Conservation (phyloP, 1,140 invertebrate genomes). For the Psix sp. region DNA sequence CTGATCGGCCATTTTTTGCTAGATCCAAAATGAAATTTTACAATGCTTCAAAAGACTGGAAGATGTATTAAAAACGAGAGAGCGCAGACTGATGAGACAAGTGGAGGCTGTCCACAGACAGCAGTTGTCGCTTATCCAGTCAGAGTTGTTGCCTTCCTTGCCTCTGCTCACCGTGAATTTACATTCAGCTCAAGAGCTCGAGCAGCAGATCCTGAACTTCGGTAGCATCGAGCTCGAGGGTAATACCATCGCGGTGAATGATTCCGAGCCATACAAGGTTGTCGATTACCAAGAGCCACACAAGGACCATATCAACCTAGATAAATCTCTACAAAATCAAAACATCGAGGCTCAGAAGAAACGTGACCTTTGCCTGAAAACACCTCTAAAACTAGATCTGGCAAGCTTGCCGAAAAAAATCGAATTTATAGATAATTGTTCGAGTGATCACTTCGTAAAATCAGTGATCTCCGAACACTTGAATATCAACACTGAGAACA, state of each 20-base stretch:
- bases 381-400: slow-evolving; percentile 34
- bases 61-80: slow-evolving; percentile 73
- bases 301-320: slow-evolving; percentile 76
- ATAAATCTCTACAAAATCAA: slow-evolving; percentile 74
- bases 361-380: slow-evolving; percentile 48
- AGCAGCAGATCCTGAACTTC: slow-evolving; percentile 73
- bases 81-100: slow-evolving; percentile 78
- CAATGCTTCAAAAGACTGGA: slow-evolving; percentile 74
- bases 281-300: slow-evolving; percentile 73
- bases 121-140: slow-evolving; percentile 71
- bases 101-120: slow-evolving; percentile 77
- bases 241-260: slow-evolving; percentile 71
- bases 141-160: slow-evolving; percentile 60
- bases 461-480: slow-evolving; percentile 9
- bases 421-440: slow-evolving; percentile 8
- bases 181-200: slow-evolving; percentile 68
- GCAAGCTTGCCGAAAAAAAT: neutral
- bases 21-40: slow-evolving; percentile 76
- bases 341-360: slow-evolving; percentile 38
- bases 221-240: slow-evolving; percentile 76
- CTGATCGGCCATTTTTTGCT: slow-evolving; percentile 29
- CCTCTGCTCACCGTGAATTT: slow-evolving; percentile 69
- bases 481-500: slow-evolving; percentile 6
- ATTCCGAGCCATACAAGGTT: slow-evolving; percentile 71
- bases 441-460: slow-evolving; percentile 8